Conservation (phyloP, 2,113 vertebrate genomes). For the Tympanuchus pallidicinctus region DNA sequence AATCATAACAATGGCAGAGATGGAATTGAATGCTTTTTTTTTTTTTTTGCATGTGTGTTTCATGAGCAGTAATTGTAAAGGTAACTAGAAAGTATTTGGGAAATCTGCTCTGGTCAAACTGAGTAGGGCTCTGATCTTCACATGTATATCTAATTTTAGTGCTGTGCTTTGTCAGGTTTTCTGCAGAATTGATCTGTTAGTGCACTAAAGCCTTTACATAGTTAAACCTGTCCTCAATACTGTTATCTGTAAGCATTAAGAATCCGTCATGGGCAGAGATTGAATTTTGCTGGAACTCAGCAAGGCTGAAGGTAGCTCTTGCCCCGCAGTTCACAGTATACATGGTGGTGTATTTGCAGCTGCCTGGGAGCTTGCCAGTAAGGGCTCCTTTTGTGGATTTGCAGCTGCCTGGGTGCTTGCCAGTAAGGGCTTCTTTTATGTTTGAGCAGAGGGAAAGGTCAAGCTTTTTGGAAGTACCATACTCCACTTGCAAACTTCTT, state of each 20-base stretch:
- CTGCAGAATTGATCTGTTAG: accelerated
- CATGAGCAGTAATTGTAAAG: accelerated
- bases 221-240: neutral
- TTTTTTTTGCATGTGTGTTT: neutral
- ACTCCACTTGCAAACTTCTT: accelerated
- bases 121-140: neutral
- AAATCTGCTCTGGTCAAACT: neutral
- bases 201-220: neutral
- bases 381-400: neutral
- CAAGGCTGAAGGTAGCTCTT: neutral
- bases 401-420: neutral
- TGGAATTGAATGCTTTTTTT: neutral
- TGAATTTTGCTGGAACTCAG: neutral
- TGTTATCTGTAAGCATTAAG: neutral
- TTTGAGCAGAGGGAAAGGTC: neutral
- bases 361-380: neutral
- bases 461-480: neutral
- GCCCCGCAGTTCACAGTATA: neutral
- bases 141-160: neutral
- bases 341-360: neutral
- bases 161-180: neutral
- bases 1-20: neutral
- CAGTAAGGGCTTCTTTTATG: neutral
- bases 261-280: neutral
- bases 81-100: neutral